phyloP scores from a whole-genome alignment of 30 jellyfish, hydroid and myxozoan genomes.

The Hydractinia echinata region DNA sequence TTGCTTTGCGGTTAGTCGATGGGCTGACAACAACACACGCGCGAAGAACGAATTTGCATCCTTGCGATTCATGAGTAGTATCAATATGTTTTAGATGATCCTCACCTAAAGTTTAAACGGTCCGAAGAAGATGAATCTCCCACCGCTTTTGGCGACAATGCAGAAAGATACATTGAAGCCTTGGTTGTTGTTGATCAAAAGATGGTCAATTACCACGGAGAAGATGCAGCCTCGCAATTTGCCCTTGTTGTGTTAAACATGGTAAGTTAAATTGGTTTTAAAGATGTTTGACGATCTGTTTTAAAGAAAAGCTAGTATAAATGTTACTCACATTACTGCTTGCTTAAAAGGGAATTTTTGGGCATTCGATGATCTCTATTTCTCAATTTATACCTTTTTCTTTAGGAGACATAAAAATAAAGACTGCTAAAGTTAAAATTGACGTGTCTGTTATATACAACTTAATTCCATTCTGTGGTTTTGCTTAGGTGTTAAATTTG shows the following conservation, averaged over 20 bases:
- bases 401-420: too few species aligned
- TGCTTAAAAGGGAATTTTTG: too few species aligned
- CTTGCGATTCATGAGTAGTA: neutral
- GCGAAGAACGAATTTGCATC: neutral
- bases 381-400: too few species aligned
- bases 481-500: too few species aligned
- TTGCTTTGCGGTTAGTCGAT: neutral
- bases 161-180: constrained; percentile 79
- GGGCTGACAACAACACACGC: neutral
- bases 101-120: constrained; percentile 44
- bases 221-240: constrained; percentile 96
- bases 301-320: too few species aligned
- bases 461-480: too few species aligned
- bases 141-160: constrained; percentile 43
- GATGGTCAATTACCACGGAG: constrained; percentile 97
- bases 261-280: constrained; percentile 40
- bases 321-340: too few species aligned
- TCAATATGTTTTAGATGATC: constrained; percentile 45
- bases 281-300: too few species aligned
- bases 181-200: constrained; percentile 92
- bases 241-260: constrained; percentile 81
- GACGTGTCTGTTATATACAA: too few species aligned
- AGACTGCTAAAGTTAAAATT: too few species aligned
- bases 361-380: too few species aligned
- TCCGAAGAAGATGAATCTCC: constrained; percentile 54